These are phyloP conservation scores for Jaculus jaculus DNA, from an alignment of 2,113 vertebrate species.

Conservation along the genomic window DNA sequence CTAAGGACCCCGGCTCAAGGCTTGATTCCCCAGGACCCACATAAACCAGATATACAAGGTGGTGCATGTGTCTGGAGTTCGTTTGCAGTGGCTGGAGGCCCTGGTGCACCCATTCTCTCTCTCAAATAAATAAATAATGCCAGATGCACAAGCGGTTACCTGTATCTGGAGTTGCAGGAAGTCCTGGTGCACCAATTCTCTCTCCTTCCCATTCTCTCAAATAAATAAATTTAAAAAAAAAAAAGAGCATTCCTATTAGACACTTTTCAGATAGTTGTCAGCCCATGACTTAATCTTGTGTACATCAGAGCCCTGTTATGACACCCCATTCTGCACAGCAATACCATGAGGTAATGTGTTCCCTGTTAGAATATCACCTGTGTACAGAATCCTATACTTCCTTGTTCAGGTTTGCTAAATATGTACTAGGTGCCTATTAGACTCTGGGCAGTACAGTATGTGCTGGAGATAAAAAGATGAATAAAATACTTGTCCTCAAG, in stretches of 20 bases:
- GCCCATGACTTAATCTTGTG: background rate
- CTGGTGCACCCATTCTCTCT: no score
- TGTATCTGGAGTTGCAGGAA: no score
- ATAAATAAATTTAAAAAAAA: no score
- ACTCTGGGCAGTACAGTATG: background rate
- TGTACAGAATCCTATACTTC: background rate
- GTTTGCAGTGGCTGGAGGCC: no score
- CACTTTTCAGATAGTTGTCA: conserved; percentile 31
- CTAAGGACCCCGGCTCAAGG: no score
- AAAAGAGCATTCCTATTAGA: background rate
- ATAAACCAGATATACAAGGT: no score
- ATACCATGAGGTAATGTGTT: background rate
- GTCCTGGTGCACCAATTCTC: no score
- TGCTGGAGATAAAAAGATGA: conserved; percentile 20
- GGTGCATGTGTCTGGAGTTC: no score
- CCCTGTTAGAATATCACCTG: background rate
- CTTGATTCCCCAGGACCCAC: no score
- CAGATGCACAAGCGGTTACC: no score
- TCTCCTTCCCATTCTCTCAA: no score
- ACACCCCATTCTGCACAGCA: background rate
- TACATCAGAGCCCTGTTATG: background rate
- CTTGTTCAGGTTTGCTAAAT: background rate
- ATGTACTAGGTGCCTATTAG: background rate
- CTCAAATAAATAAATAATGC: no score
- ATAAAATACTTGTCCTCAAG: background rate